These are phyloP conservation scores for Orchestia grillus DNA, from an alignment of 1,140 invertebrate species.

Conservation along the genomic window DNA sequence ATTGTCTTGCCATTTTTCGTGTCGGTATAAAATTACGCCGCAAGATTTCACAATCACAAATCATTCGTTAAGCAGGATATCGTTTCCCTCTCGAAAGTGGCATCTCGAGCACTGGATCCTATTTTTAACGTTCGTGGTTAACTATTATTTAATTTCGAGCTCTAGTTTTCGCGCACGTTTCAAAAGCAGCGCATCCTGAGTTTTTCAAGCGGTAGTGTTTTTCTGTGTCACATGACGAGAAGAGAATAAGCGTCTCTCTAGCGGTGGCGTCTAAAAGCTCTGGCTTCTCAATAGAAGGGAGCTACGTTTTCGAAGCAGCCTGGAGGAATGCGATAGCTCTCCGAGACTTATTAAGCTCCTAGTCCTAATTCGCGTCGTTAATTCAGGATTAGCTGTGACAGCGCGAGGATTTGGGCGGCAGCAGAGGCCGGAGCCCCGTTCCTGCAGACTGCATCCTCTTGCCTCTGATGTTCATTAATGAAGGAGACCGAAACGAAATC, in stretches of 20 bases:
- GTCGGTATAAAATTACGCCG: no score
- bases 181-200: neutral
- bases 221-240: neutral
- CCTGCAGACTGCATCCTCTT: neutral
- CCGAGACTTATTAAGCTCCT: constrained; percentile 16
- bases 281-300: neutral
- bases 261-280: neutral
- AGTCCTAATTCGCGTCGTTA: constrained; percentile 33
- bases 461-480: neutral
- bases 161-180: neutral
- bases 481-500: neutral
- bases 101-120: no score
- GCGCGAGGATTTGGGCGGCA: constrained; percentile 12
- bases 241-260: neutral
- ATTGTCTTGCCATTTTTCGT: no score
- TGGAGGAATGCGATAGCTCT: constrained; percentile 28
- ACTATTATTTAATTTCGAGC: neutral
- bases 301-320: neutral
- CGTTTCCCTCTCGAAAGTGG: no score
- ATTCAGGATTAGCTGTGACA: constrained; percentile 36
- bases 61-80: no score
- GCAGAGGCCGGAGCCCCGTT: neutral
- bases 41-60: no score
- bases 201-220: neutral
- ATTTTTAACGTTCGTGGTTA: no score